Evolutionary conservation across 2,797 vertebrate species (phyloP), one percentile per base, ranked within the genome.

Genomic region (Acridotheres tristis): DNA sequence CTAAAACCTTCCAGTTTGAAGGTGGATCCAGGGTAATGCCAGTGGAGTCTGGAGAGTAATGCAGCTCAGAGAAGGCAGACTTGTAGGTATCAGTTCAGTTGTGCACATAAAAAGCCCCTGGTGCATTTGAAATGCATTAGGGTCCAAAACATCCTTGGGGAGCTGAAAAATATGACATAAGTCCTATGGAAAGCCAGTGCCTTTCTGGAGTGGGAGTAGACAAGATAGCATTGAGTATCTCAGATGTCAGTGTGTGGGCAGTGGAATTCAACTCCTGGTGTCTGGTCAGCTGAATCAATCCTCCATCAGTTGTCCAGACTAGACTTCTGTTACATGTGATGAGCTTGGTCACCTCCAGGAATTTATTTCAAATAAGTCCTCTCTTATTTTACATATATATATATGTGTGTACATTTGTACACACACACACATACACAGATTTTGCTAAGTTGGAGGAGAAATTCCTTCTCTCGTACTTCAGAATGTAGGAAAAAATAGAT

Each of bases 401-500:
- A 36, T 36, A 3, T 30, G 11, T 32, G 7, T 71, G 29, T 53
- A 13, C 25, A 15, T 5, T 5, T 10, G 2, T n/a, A 15, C n/a
- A 25, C 1, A 34, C 18, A 20, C 13, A 58, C 1, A 30, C 2
- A 34, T 3, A 38, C 2, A 40, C 0, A 68, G 11, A 27, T 53
- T 61, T 42, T 90, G 20, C 16, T 48, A 68, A 61, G 6, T 2
- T 73, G 62, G 23, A 53, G 40, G 40, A 85, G 51, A 58, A 85
- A 51, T 80, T 91, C 16, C 22, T 91, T 66, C 27, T 69, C 30
- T 88, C 14, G 3, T 79, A 27, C 8, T 78, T 50, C 4, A 48
- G n/a, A 75, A 85, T 4, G 3, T 2, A 62, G 47, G 48, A 26
- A 69, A 79, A 4, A 45, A 48, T 25, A 63, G 19, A 7, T 57